phyloP scores from a whole-genome alignment of 2,113 vertebrate species.

The Eretmochelys imbricata region DNA sequence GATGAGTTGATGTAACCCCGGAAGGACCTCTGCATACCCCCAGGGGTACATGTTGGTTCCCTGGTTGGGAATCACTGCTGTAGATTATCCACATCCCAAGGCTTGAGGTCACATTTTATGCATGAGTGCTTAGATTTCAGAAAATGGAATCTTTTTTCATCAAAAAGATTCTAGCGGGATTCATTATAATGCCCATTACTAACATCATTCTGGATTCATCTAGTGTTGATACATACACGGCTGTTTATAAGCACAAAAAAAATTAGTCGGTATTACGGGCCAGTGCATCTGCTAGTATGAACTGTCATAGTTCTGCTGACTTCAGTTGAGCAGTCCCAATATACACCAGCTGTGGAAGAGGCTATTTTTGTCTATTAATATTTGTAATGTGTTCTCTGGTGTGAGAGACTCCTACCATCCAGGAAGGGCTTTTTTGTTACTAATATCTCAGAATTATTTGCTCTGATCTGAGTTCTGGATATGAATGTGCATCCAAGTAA shows the following conservation, averaged over 20 bases:
- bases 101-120: slow-evolving; percentile 2
- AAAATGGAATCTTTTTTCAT: slow-evolving; percentile 21
- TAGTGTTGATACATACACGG: neutral
- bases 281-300: neutral
- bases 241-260: slow-evolving; percentile 19
- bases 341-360: neutral
- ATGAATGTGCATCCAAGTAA: neutral
- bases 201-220: slow-evolving; percentile 35
- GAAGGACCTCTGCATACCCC: no score
- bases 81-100: slow-evolving; percentile 16
- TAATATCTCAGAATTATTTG: neutral
- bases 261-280: neutral
- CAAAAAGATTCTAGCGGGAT: slow-evolving; percentile 36
- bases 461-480: neutral
- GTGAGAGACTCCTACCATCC: neutral
- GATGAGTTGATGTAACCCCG: no score
- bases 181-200: slow-evolving; percentile 44
- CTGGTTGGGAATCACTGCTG: neutral
- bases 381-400: neutral
- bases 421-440: neutral
- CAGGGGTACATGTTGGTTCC: no score
- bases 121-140: slow-evolving; percentile 1
- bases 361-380: neutral
- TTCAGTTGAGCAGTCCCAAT: no score
- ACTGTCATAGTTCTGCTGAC: neutral